Conservation (phyloP, 2,888 invertebrate species). For the Drosophila antonietae region DNA sequence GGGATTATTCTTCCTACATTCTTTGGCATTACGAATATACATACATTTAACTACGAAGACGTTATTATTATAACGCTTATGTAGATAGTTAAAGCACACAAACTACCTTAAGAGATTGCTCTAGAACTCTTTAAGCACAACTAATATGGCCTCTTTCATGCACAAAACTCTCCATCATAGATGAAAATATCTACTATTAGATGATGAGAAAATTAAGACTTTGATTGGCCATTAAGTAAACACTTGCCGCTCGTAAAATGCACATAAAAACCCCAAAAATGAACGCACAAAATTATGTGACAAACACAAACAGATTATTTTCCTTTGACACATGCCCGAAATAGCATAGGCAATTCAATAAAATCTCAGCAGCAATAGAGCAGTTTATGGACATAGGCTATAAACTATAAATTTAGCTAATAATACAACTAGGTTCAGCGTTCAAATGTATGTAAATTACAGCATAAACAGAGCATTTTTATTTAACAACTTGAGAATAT, state of each 20-base stretch:
- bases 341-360: neutral
- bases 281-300: neutral
- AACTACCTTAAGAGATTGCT: too few species aligned
- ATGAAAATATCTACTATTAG: neutral
- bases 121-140: too few species aligned
- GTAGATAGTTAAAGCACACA: too few species aligned
- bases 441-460: constrained; percentile 24
- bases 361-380: neutral
- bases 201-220: neutral
- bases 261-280: neutral
- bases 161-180: neutral
- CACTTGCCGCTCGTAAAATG: constrained; percentile 13
- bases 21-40: too few species aligned
- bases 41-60: too few species aligned
- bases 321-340: neutral
- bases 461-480: neutral
- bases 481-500: constrained; percentile 2
- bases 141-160: too few species aligned
- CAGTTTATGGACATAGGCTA: neutral
- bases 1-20: too few species aligned
- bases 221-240: constrained; percentile 14
- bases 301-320: neutral
- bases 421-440: constrained; percentile 13
- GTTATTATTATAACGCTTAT: too few species aligned
- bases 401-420: constrained; percentile 11